Base-by-base conservation (phyloP, 2,113 vertebrate species). In the Paramisgurnus dabryanus region DNA sequence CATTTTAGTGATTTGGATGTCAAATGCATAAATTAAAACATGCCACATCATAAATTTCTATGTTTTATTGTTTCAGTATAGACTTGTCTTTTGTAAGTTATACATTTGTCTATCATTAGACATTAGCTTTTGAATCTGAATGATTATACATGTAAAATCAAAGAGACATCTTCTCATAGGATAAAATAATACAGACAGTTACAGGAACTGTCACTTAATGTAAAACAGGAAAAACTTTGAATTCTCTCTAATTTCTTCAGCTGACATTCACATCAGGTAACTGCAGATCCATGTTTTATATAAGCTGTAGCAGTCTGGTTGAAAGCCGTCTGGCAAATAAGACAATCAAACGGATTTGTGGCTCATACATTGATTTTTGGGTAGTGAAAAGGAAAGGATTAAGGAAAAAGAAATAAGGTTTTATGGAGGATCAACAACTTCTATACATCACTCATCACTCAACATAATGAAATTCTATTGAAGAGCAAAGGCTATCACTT, bases 301-400 rank as follows among this genome's bases (percentile, higher is more conserved):
- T 60, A 43, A 67, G 34, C 27, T 58, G 67, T 34, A 53, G 57
- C 50, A 60, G 73, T 75, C 69, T n/a, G 1, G 27, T 67, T 13
- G 17, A 50, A 80, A 22, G 70, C 41, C 43, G 60, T 45, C 18
- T 63, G 60, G 40, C 4, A 72, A 8, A 50, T n/a, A n/a, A 34
- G 47, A 66, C 60, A 67, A 67, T 47, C 78, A 77, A 80, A 77
- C 55, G 60, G 74, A 68, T 69, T 79, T 50, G 61, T 18, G 49
- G n/a, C 10, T 68, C 40, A 9, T 69, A 34, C 22, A 64, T 43
- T 69, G 76, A 79, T 83, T 82, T 76, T 47, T 61, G 53, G 53
- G 53, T 12, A 47, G 41, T 75, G 47, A 79, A 75, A 75, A 61
- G 27, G 22, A 63, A 43, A 9, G 18, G 34, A 75, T 53, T 75